These are phyloP conservation scores for Brotula barbata DNA, from an alignment of 2,797 vertebrate species.

Conservation along the genomic window DNA sequence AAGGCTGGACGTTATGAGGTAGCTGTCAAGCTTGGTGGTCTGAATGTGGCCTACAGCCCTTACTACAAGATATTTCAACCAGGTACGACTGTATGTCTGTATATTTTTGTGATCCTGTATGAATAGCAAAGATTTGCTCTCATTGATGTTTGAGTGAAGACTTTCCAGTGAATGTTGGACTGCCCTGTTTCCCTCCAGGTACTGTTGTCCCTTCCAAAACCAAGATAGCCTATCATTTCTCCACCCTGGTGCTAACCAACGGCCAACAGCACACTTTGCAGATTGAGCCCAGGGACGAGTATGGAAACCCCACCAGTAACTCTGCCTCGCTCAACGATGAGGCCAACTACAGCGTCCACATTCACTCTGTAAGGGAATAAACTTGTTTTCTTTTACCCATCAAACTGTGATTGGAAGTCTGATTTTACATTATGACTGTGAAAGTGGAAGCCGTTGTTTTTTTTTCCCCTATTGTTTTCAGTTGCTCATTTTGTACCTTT, in stretches of 20 bases:
- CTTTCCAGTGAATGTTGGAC: neutral
- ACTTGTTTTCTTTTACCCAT: neutral
- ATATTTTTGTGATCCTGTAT: neutral
- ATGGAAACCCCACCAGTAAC: constrained; percentile 96
- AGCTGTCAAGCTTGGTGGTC: constrained; percentile 91
- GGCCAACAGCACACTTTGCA: constrained; percentile 93
- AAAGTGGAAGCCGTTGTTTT: constrained; percentile 16
- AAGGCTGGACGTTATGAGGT: constrained; percentile 96
- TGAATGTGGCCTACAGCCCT: constrained; percentile 96
- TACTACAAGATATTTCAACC: constrained; percentile 98
- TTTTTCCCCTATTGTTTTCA: neutral
- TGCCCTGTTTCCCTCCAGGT: constrained; percentile 74
- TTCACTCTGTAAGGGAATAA: constrained; percentile 84
- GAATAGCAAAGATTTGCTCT: no score
- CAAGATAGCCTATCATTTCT: constrained; percentile 97
- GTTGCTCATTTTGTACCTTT: neutral
- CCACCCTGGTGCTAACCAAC: constrained; percentile 93
- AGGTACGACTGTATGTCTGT: constrained; percentile 73
- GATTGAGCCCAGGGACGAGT: constrained; percentile 96
- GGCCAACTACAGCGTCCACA: constrained; percentile 88
- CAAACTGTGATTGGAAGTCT: constrained; percentile 4
- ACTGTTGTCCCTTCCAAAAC: constrained; percentile 97
- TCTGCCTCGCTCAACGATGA: constrained; percentile 89
- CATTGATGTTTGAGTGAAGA: neutral
- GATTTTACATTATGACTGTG: constrained; percentile 5